Evolutionary conservation across 2,888 invertebrate genomes (phyloP).

Genomic region (Athalia circularis): DNA sequence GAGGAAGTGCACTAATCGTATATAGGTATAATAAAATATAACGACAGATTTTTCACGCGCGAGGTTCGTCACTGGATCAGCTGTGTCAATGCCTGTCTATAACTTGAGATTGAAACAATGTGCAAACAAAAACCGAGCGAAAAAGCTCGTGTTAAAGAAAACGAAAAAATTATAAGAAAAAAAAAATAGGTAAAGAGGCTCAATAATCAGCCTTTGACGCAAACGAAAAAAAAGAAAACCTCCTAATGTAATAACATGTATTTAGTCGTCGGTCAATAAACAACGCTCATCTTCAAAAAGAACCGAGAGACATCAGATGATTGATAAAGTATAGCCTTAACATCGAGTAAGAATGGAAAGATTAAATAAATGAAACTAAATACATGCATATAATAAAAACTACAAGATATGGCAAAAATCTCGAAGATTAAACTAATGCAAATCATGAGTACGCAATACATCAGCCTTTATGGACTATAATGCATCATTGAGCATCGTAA

Average conservation of each 20-base stretch:
- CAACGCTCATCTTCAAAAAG: constrained; percentile 28
- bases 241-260: constrained; percentile 2
- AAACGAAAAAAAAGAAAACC: not conserved
- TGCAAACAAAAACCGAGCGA: constrained; percentile 28
- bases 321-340: no score
- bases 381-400: no score
- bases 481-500: no score
- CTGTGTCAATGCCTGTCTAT: not conserved
- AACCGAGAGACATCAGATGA: no score
- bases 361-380: no score
- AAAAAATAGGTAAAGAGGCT: no score
- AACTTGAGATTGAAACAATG: constrained; percentile 31
- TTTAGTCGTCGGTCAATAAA: constrained; percentile 22
- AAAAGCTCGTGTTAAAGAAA: not conserved
- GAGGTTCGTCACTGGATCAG: constrained; percentile 28
- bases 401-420: no score
- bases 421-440: no score
- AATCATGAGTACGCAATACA: no score
- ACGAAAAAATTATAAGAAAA: not conserved
- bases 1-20: constrained; percentile 70
- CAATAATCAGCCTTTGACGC: no score
- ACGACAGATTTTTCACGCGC: constrained; percentile 20
- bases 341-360: no score
- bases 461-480: no score
- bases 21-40: not conserved